A percentile compares a stretch with the other conserved stretches of the same genome.
phyloP scores from a whole-genome alignment of 1,140 invertebrate genomes.

The Psilanteris sp. region DNA sequence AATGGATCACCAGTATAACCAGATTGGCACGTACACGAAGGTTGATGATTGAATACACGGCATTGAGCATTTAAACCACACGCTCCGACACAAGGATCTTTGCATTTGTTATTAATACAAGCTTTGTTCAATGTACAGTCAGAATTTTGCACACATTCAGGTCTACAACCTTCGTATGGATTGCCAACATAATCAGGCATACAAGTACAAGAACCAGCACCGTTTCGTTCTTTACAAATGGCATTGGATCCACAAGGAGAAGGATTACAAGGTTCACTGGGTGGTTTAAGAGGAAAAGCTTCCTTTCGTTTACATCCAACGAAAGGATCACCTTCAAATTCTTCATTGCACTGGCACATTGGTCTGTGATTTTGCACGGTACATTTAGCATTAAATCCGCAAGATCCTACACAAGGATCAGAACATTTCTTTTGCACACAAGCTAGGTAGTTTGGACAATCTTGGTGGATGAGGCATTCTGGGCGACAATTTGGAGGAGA shows the following conservation, averaged over 20 bases:
- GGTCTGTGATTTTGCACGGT: slow-evolving; percentile 88
- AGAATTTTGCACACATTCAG: slow-evolving; percentile 78
- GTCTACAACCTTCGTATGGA: slow-evolving; percentile 85
- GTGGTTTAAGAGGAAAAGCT: slow-evolving; percentile 63
- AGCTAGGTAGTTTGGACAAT: slow-evolving; percentile 88
- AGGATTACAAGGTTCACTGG: slow-evolving; percentile 84
- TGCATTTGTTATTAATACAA: slow-evolving; percentile 80
- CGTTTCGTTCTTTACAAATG: slow-evolving; percentile 84
- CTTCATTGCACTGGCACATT: slow-evolving; percentile 87
- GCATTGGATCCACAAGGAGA: slow-evolving; percentile 86
- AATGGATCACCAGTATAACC: slow-evolving; percentile 81
- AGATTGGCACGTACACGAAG: slow-evolving; percentile 78
- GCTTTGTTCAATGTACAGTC: slow-evolving; percentile 78
- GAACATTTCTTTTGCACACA: slow-evolving; percentile 88
- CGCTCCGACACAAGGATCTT: slow-evolving; percentile 80
- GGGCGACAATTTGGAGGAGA: slow-evolving; percentile 89
- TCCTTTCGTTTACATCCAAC: slow-evolving; percentile 86
- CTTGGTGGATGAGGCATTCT: slow-evolving; percentile 88
- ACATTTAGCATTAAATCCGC: slow-evolving; percentile 90
- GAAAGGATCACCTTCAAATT: slow-evolving; percentile 91
- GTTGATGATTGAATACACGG: slow-evolving; percentile 77
- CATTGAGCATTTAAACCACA: slow-evolving; percentile 82
- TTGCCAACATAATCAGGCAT: slow-evolving; percentile 85
- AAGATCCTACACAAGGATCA: slow-evolving; percentile 90
- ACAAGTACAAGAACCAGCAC: slow-evolving; percentile 84